Base-by-base conservation (phyloP, 2,797 vertebrate species). In the Parambassis ranga region DNA sequence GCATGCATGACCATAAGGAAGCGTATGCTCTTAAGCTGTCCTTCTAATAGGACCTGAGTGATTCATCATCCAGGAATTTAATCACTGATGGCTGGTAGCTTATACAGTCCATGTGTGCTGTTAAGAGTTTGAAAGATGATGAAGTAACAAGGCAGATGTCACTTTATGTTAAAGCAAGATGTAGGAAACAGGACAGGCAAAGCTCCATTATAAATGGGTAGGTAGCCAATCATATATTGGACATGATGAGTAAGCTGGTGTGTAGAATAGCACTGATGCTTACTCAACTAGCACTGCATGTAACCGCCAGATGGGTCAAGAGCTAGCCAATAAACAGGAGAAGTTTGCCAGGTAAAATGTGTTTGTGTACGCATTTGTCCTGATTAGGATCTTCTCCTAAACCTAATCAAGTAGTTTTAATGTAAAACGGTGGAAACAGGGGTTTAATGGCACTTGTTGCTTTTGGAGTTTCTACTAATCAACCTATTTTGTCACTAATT, bases 1-100 rank as follows among this genome's bases (percentile, higher is more conserved):
- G 37, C 50, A 31, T 53, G 27, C 7, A 7, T 49, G 28, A 47
- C 23, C 18, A 37, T 64, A 39, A 51, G 39, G 35, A 65, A 61
- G 18, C 66, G 27, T 6, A 13, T 61, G 44, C 65, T 23, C 67
- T 79, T 65, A 75, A 80, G 38, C 11, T 78, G 39, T 65, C 36
- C 47, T 43, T 77, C 58, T 62, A 28, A 83, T 76, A 20, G 30
- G 42, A 38, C 36, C 27, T 1, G 15, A 53, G 36, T 26, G 47
- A 61, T 73, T 76, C 51, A 53, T 81, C 55, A 49, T 19, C 20
- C 39, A 48, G 20, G 11, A 57, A 30, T 61, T 71, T 52, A 74
- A 81, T 80, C 31, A 75, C 60, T 20, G 1, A 22, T 50, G 19
- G n/a, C 10, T 42, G 61, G n/a, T 37, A 35, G 47, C 38, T 71